Conservation (phyloP, 1,140 invertebrate genomes). For the Grapholita molesta region DNA sequence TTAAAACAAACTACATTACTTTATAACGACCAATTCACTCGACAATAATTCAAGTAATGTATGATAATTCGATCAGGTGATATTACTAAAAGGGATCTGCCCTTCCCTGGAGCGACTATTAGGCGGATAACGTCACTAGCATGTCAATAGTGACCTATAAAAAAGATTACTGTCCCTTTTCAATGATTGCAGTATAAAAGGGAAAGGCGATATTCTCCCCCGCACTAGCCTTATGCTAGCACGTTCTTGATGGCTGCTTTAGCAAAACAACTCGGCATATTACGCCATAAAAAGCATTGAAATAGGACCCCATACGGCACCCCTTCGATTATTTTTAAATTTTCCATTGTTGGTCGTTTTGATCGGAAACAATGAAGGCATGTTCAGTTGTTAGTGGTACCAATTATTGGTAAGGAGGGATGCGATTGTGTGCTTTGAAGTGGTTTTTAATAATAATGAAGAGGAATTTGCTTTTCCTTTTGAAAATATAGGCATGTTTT, state of each 20-base stretch:
- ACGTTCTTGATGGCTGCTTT: conserved; percentile 58
- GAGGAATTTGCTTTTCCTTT: conserved; percentile 8
- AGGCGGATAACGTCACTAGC: conserved; percentile 28
- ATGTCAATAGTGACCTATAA: neutral
- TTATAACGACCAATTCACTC: conserved; percentile 54
- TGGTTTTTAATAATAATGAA: conserved; percentile 14
- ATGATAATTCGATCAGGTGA: conserved; percentile 67
- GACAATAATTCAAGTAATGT: conserved; percentile 54
- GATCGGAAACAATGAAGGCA: conserved; percentile 16
- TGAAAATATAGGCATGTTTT: neutral
- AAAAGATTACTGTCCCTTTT: neutral
- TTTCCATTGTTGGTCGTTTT: conserved; percentile 44
- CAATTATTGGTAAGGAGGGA: conserved; percentile 8
- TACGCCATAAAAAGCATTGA: conserved; percentile 56
- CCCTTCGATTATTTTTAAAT: conserved; percentile 64
- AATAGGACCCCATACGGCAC: conserved; percentile 44
- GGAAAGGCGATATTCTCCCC: neutral
- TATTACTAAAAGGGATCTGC: conserved; percentile 26
- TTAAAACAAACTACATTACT: conserved; percentile 65
- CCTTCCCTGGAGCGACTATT: conserved; percentile 51
- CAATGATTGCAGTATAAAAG: neutral
- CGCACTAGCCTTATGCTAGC: neutral
- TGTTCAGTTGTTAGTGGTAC: conserved; percentile 9
- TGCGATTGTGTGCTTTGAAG: conserved; percentile 12
- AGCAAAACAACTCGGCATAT: conserved; percentile 61